A percentile compares a stretch with the other conserved stretches of the same genome.
phyloP scores from a whole-genome alignment of 2,797 vertebrate genomes.

The Molossus molossus region DNA sequence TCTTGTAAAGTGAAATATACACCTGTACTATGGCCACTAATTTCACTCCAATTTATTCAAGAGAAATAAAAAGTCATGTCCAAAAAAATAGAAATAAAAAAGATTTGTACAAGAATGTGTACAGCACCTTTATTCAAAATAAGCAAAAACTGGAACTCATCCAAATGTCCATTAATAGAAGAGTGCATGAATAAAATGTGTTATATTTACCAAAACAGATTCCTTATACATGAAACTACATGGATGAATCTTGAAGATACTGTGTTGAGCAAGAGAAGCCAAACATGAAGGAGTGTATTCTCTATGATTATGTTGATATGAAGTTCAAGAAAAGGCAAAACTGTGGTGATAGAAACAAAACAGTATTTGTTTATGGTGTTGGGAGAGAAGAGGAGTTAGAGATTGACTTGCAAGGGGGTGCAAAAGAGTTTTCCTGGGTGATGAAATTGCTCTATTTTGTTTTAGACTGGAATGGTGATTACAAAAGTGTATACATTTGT shows the following conservation, averaged over 20 bases:
- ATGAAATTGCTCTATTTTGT: conserved; percentile 5
- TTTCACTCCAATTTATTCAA: conserved; percentile 3
- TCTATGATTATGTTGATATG: not conserved
- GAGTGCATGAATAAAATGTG: too few relatives aligned
- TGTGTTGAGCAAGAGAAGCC: not conserved
- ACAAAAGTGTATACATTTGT: not conserved
- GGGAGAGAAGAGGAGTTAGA: not conserved
- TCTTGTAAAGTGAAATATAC: too few relatives aligned
- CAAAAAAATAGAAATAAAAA: conserved; percentile 22
- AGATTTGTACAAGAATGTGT: not conserved
- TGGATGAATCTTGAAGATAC: too few relatives aligned
- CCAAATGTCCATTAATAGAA: too few relatives aligned
- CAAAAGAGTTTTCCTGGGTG: not conserved
- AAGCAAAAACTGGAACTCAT: too few relatives aligned
- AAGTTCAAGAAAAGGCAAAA: conserved; percentile 8
- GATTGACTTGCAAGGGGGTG: not conserved
- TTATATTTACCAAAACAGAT: too few relatives aligned
- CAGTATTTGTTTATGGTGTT: not conserved
- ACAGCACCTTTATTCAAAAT: too few relatives aligned
- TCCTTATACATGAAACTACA: too few relatives aligned
- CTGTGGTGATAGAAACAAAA: not conserved
- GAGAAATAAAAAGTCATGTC: not conserved
- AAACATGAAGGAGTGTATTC: not conserved
- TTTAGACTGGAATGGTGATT: not conserved
- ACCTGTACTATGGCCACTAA: conserved; percentile 5